A percentile compares a stretch with the other conserved stretches of the same genome.
Conservation (phyloP, 2,113 vertebrate genomes). For the Apodemus sylvaticus region DNA sequence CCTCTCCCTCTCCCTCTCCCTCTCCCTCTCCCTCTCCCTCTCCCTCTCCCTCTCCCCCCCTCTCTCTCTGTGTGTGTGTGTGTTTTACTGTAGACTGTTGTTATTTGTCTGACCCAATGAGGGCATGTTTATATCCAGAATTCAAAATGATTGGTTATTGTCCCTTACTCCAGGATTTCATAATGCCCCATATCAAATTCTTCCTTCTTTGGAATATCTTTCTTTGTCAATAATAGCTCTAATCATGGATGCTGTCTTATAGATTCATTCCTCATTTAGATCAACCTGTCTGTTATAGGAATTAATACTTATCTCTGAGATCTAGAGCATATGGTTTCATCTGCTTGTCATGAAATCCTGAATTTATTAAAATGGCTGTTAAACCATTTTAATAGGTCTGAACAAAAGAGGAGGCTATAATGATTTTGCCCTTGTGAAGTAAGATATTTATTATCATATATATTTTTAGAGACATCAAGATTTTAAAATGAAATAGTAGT, state of each 20-base stretch:
- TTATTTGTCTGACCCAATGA: neutral
- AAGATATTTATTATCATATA: neutral
- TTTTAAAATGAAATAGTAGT: neutral
- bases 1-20: too few species aligned
- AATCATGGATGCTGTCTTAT: neutral
- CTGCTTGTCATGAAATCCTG: neutral
- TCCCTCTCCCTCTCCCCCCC: too few species aligned
- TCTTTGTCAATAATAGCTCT: neutral
- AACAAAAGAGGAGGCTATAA: neutral
- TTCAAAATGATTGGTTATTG: neutral
- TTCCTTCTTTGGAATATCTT: neutral
- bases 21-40: too few species aligned
- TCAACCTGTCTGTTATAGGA: neutral
- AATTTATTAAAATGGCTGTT: conserved; percentile 6
- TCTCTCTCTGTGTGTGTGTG: too few species aligned
- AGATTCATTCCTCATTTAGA: neutral
- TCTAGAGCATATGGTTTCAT: neutral
- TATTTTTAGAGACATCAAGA: neutral
- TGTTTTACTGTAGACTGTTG: neutral
- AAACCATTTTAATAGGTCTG: neutral
- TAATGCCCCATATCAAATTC: neutral
- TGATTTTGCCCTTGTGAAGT: conserved; percentile 10
- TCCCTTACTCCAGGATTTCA: neutral
- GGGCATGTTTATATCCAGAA: neutral
- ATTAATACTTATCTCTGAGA: neutral